phyloP scores from a whole-genome alignment of 2,888 invertebrate genomes.

The Sthenelais limicola region DNA sequence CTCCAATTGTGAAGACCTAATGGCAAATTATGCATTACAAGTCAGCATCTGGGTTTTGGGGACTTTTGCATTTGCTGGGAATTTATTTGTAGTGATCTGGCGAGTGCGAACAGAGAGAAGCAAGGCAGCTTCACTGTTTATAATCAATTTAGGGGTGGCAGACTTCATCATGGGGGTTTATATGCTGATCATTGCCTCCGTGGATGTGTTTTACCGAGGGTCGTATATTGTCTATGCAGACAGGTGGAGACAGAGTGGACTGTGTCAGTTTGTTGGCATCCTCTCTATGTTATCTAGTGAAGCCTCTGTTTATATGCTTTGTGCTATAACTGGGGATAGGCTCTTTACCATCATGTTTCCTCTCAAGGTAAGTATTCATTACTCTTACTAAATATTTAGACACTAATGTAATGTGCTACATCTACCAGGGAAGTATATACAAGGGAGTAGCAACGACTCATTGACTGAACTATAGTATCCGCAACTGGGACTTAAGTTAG shows the following conservation, averaged over 20 bases:
- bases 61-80: slow-evolving; percentile 76
- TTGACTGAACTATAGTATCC: no score
- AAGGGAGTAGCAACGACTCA: no score
- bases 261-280: slow-evolving; percentile 68
- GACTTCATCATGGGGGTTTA: slow-evolving; percentile 79
- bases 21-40: slow-evolving; percentile 53
- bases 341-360: slow-evolving; percentile 71
- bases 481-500: no score
- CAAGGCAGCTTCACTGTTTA: slow-evolving; percentile 63
- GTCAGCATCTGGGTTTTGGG: slow-evolving; percentile 79
- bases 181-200: slow-evolving; percentile 74
- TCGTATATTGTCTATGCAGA: slow-evolving; percentile 70
- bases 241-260: slow-evolving; percentile 62
- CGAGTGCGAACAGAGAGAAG: slow-evolving; percentile 74
- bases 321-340: slow-evolving; percentile 72
- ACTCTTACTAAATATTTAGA: no score
- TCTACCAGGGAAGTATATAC: no score
- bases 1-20: slow-evolving; percentile 55
- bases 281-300: slow-evolving; percentile 71
- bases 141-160: slow-evolving; percentile 77
- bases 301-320: slow-evolving; percentile 72
- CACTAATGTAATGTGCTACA: no score
- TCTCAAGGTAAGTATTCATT: slow-evolving; percentile 56
- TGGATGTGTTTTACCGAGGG: slow-evolving; percentile 58
- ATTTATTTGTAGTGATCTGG: slow-evolving; percentile 73